Evolutionary conservation across 2,888 invertebrate species (phyloP), one percentile per base, ranked within the genome.

Genomic region (Cacoxenus indagator): DNA sequence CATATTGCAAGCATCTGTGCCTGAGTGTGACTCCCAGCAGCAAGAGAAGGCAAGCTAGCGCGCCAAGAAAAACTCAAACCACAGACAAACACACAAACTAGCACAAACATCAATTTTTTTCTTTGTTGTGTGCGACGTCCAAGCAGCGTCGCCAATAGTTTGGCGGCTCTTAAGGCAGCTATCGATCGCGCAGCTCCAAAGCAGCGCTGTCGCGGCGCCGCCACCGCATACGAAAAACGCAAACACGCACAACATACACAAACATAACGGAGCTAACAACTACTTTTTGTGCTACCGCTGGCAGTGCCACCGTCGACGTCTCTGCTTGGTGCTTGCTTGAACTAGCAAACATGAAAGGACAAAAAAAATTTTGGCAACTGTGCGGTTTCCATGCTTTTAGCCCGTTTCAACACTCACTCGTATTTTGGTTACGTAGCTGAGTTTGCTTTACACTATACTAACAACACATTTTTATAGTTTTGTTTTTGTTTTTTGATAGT

Each of bases 81-180:
- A 79, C 81, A 79, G 79, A 76, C 75, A 77, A 70, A 70, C 26
- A n/a, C n/a, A n/a, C n/a, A n/a, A n/a, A n/a, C n/a, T n/a, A n/a
- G n/a, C n/a, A n/a, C n/a, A n/a, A n/a, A n/a, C n/a, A n/a, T n/a
- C n/a, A n/a, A n/a, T n/a, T n/a, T 43, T 43, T 43, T 43, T 43
- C 45, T 43, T n/a, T 43, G 45, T n/a, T n/a, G n/a, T n/a, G n/a
- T n/a, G n/a, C n/a, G n/a, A n/a, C n/a, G n/a, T n/a, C n/a, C n/a
- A n/a, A n/a, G n/a, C n/a, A n/a, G n/a, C n/a, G n/a, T n/a, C n/a
- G n/a, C n/a, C n/a, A n/a, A n/a, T n/a, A n/a, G n/a, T n/a, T n/a
- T n/a, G n/a, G n/a, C n/a, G n/a, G n/a, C n/a, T n/a, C n/a, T n/a
- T n/a, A n/a, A n/a, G n/a, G n/a, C n/a, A n/a, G n/a, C n/a, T n/a